A percentile compares a stretch with the other conserved stretches of the same genome.
Conservation (phyloP, 2,888 invertebrate species). For the Pandemis heparana region DNA sequence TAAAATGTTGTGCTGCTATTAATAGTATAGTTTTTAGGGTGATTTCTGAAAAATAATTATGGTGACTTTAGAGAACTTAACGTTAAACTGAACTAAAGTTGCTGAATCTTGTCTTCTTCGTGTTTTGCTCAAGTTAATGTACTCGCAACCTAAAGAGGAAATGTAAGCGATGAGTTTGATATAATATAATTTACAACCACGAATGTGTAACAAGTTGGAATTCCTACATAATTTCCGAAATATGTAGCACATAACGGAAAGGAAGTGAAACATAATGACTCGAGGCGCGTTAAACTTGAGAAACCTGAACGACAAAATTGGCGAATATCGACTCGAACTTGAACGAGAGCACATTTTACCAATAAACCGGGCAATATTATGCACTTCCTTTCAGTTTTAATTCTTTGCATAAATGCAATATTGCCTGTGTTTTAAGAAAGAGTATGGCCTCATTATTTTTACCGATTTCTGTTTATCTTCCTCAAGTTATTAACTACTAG, state of each 20-base stretch:
- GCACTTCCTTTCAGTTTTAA: background rate
- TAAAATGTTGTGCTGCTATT: too few relatives aligned
- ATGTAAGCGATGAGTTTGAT: background rate
- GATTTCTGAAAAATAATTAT: too few relatives aligned
- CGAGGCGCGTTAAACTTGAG: conserved; percentile 4
- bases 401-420: background rate
- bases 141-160: background rate
- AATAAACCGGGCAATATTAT: background rate
- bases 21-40: too few relatives aligned
- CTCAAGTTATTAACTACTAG: background rate
- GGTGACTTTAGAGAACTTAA: too few relatives aligned
- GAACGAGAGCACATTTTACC: conserved; percentile 23
- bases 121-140: background rate
- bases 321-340: conserved; percentile 28
- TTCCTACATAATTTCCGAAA: conserved; percentile 3
- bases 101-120: background rate
- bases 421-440: background rate
- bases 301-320: conserved; percentile 15
- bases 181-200: background rate
- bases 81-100: background rate
- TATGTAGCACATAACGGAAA: conserved; percentile 25
- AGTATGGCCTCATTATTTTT: background rate
- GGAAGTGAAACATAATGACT: conserved; percentile 12
- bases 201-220: background rate
- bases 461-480: background rate